Percentiles rank a stretch among this genome's conserved stretches.
Evolutionary conservation across 2,113 vertebrate genomes (phyloP).

Genomic region (Channa maculata): DNA sequence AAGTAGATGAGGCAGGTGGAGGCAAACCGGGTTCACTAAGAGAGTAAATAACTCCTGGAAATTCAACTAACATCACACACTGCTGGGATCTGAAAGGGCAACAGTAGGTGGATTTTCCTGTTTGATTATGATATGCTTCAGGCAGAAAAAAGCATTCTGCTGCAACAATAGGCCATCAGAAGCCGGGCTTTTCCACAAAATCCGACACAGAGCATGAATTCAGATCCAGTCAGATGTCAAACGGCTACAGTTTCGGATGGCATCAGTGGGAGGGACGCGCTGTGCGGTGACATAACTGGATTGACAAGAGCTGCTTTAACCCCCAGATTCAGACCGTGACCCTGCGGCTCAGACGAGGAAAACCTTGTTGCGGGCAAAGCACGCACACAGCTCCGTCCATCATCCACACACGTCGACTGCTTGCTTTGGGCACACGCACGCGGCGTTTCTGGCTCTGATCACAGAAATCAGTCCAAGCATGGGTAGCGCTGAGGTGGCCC

Average conservation of each 20-base stretch:
- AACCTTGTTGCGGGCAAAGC: background rate
- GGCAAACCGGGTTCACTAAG: conserved; percentile 19
- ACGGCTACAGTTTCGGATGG: background rate
- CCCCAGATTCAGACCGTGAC: conserved; percentile 25
- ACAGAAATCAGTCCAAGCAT: conserved; percentile 15
- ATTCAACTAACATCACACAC: conserved; percentile 5
- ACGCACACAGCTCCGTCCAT: background rate
- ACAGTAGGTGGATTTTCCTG: background rate
- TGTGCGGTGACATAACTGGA: conserved; percentile 32
- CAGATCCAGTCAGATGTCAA: conserved; percentile 34
- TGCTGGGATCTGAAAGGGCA: conserved; percentile 16
- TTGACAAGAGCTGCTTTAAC: conserved; percentile 29
- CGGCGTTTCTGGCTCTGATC: conserved; percentile 10
- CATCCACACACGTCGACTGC: background rate
- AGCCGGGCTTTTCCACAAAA: background rate
- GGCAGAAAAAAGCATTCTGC: background rate
- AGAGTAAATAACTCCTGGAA: conserved; percentile 46
- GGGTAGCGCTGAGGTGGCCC: conserved; percentile 27
- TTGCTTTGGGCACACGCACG: background rate
- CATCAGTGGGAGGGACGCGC: background rate
- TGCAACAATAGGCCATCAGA: background rate
- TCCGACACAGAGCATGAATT: conserved; percentile 13
- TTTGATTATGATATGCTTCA: conserved; percentile 5
- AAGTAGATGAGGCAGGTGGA: conserved; percentile 34
- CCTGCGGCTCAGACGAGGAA: conserved; percentile 7